Conservation (phyloP, 1,140 invertebrate species). For the Zaprionus gabonicus region DNA sequence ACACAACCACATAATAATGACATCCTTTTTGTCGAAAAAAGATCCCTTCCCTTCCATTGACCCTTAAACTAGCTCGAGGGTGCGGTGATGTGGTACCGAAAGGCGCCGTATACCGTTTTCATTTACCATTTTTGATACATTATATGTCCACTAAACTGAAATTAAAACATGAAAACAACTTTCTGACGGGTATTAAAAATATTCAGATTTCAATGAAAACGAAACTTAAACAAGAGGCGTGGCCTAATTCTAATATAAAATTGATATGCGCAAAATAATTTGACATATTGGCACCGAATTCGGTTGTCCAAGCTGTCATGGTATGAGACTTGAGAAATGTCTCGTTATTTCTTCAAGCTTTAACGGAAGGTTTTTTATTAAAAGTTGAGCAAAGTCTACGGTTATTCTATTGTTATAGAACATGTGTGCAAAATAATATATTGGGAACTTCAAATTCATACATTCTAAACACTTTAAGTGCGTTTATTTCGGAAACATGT, state of each 20-base stretch:
- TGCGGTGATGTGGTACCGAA: slow-evolving; percentile 43
- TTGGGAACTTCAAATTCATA: too few relatives aligned
- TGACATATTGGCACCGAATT: not conserved
- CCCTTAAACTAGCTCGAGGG: slow-evolving; percentile 53
- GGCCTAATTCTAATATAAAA: slow-evolving; percentile 67
- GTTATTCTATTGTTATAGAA: too few relatives aligned
- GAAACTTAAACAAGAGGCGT: too few relatives aligned
- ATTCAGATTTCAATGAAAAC: not conserved
- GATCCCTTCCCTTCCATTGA: slow-evolving; percentile 31
- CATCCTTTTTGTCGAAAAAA: slow-evolving; percentile 71
- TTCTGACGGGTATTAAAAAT: slow-evolving; percentile 20
- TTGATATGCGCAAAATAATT: slow-evolving; percentile 18
- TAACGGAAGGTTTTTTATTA: too few relatives aligned
- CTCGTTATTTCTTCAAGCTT: too few relatives aligned
- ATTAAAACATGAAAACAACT: slow-evolving; percentile 73
- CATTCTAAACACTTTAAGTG: too few relatives aligned
- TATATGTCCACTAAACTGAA: slow-evolving; percentile 54
- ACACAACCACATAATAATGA: slow-evolving; percentile 79
- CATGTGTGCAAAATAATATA: too few relatives aligned
- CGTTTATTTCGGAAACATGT: too few relatives aligned
- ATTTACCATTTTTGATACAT: slow-evolving; percentile 18
- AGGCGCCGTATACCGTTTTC: slow-evolving; percentile 27
- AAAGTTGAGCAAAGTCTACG: too few relatives aligned
- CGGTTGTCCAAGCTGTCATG: too few relatives aligned
- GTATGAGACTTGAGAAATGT: too few relatives aligned